Evolutionary conservation across 2,888 invertebrate genomes (phyloP), one percentile per base, ranked within the genome.

Genomic region (Mythimna vitellina): DNA sequence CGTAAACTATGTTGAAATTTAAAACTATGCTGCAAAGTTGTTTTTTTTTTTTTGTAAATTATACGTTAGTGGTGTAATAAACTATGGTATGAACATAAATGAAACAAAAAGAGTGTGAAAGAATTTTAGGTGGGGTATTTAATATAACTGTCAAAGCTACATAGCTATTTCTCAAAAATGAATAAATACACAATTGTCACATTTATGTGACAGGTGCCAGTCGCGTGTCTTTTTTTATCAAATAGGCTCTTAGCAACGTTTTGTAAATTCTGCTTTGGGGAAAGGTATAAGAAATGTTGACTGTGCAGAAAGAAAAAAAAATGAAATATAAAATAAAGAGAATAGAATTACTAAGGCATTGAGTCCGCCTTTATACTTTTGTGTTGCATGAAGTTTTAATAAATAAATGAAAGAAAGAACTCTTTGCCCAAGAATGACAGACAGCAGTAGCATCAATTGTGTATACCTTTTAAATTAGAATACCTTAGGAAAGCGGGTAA

Each of bases 1-100:
- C 64, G 66, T 49, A 54, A 74, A 77, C 63, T 73, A 70, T 22
- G 62, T 51, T 49, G 29, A 32, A 71, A 69, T 64, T 69, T 56
- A 51, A 76, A 69, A 69, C 64, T 49, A 25, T 69, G 29, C 35
- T 58, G 20, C n/a, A 62, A 62, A 25, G 8, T 53, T 51, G 57
- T 80, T 70, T 46, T 22, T 32, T 17, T 17, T 42, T 32, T 51
- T 66, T 49, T 61, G 8, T 54, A 20, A 65, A 57, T 51, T 42
- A 25, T 49, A 53, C 7, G 29, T 53, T 29, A 65, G 10, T 38
- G 32, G 17, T 32, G 57, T 42, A 42, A 46, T 62, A 53, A 57
- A 60, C 17, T 38, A 14, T 38, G 22, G 14, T 17, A 22, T 5
- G 5, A 57, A 32, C 10, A 5, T 10, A 2, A 32, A 10, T 20